phyloP scores from a whole-genome alignment of 2,113 vertebrate species.

The Zonotrichia leucophrys region DNA sequence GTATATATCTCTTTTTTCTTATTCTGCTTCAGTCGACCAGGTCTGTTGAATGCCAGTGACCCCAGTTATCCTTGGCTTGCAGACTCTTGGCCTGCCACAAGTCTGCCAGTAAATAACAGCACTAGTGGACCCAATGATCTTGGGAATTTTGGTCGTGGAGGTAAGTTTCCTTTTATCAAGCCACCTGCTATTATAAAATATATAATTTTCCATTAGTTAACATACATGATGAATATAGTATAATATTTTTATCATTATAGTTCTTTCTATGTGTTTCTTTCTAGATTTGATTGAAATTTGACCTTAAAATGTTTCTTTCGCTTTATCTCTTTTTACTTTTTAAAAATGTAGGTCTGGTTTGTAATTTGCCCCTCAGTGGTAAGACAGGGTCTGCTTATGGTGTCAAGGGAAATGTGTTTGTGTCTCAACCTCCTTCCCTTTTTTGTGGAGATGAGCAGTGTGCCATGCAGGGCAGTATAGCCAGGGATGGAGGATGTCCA shows the following conservation, averaged over 20 bases:
- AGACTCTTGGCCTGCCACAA: constrained; percentile 96
- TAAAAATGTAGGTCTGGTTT: not conserved
- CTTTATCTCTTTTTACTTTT: not conserved
- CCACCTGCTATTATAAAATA: not conserved
- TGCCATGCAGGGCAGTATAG: not conserved
- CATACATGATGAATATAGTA: not conserved
- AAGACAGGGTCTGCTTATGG: not conserved
- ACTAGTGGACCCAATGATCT: constrained; percentile 92
- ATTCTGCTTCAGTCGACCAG: constrained; percentile 84
- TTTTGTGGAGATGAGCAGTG: not conserved
- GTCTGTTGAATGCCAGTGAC: constrained; percentile 90
- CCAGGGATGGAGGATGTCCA: not conserved
- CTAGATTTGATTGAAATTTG: not conserved
- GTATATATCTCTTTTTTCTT: constrained; percentile 17
- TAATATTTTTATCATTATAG: not conserved
- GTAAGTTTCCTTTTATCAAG: constrained; percentile 66
- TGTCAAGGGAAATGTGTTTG: not conserved
- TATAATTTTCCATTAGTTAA: not conserved
- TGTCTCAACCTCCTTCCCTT: not conserved
- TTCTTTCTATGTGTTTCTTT: not conserved
- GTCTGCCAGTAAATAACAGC: constrained; percentile 93
- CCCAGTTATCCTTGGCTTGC: constrained; percentile 96
- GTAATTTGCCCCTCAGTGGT: not conserved
- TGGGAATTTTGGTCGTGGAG: constrained; percentile 92
- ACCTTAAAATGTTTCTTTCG: not conserved